Base-by-base conservation (phyloP, 2,888 invertebrate genomes). In the Xanthia togata region DNA sequence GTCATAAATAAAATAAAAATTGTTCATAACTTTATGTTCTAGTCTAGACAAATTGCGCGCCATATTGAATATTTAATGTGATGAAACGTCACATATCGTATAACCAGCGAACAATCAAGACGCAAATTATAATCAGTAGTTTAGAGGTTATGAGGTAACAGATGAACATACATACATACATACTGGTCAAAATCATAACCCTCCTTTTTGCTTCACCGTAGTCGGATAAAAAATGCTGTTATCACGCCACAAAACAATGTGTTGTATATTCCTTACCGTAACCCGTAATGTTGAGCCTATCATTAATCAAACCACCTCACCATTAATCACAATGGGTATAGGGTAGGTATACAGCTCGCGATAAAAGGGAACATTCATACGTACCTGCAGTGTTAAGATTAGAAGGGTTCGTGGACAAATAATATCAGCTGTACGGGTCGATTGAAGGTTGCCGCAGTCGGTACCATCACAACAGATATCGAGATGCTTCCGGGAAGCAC, bases 291-390 rank as follows among this genome's bases (percentile, higher is more conserved):
- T 26, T 55, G n/a, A 55, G 50, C 31, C 67, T 62, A n/a, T 73
- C 82, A 79, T 82, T 70, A 82, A 82, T 82, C 83, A 82, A 20
- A 68, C 14, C 35, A n/a, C 38, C 38, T 65, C 20, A 17, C 5
- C 78, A 82, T 82, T 75, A 78, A 82, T 82, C 83, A 81, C 35
- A 64, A 70, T 41, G 62, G 50, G 41, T 47, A 62, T 57, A 67
- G 35, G 23, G 35, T 20, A 17, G 26, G 67, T 17, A 26, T 41
- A n/a, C 23, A 17, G 50, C 60, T 55, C 12, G 65, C 11, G 50
- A 59, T 71, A 63, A 23, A 31, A 71, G 41, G 62, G 57, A 44
- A 59, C 38, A 65, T 59, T 41, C 57, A 68, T 57, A 62, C 31
- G 20, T 47, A 44, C 35, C 57, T 69, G 57, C 60, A 26, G 26